phyloP scores from a whole-genome alignment of 1,140 invertebrate species.

The Lasaia peninsularis region DNA sequence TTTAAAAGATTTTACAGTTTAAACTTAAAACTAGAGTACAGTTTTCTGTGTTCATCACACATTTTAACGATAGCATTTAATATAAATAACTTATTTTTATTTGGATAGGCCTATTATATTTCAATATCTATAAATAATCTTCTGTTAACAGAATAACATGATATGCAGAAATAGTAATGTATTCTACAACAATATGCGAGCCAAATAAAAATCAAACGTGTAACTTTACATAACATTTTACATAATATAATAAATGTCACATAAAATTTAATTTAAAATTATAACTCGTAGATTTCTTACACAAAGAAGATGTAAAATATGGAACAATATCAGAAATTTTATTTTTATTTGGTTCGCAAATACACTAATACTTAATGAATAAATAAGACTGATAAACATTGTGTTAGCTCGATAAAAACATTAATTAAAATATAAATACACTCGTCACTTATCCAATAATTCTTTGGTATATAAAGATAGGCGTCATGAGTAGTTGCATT shows the following conservation, averaged over 20 bases:
- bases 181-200: too few species aligned
- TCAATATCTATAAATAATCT: neutral
- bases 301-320: too few species aligned
- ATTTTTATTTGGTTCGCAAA: too few species aligned
- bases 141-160: neutral
- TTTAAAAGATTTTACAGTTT: too few species aligned
- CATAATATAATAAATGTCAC: too few species aligned
- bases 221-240: too few species aligned
- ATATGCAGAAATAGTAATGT: neutral
- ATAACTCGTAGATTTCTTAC: too few species aligned
- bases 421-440: conserved; percentile 11
- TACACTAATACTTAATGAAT: neutral
- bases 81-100: neutral
- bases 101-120: neutral
- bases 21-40: neutral
- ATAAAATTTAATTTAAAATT: too few species aligned
- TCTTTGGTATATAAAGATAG: conserved; percentile 19
- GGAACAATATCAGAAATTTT: too few species aligned
- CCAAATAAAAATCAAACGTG: too few species aligned
- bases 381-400: neutral
- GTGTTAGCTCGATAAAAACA: neutral
- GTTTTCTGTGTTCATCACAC: neutral
- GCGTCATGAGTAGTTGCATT: conserved; percentile 15
- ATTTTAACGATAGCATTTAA: neutral
- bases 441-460: neutral